phyloP scores from a whole-genome alignment of 1,140 invertebrate genomes.

The Euglossa dilemma region DNA sequence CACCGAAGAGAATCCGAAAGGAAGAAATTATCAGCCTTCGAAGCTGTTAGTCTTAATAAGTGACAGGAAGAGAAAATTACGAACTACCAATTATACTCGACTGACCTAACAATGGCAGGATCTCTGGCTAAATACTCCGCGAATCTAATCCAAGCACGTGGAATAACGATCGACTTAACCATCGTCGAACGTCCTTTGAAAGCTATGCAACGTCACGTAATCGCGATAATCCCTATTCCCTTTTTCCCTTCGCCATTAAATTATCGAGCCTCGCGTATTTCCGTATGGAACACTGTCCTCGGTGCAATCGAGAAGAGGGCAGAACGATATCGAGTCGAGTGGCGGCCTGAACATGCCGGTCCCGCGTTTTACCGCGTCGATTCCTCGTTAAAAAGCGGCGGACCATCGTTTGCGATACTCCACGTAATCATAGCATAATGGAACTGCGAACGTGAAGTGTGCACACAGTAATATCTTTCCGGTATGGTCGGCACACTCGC shows the following conservation, averaged over 20 bases:
- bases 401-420: conserved; percentile 30
- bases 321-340: conserved; percentile 19
- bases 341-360: not conserved
- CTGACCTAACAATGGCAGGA: too few relatives aligned
- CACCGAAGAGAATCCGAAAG: too few relatives aligned
- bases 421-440: conserved; percentile 37
- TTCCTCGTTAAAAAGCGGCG: conserved; percentile 36
- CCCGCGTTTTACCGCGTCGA: conserved; percentile 29
- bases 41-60: too few relatives aligned
- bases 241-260: not conserved
- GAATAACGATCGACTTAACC: not conserved
- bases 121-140: too few relatives aligned
- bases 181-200: not conserved
- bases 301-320: not conserved
- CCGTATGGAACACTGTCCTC: not conserved
- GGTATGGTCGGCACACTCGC: not conserved
- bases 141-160: too few relatives aligned
- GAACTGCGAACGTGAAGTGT: conserved; percentile 23
- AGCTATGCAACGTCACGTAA: not conserved
- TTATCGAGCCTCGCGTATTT: conserved; percentile 2
- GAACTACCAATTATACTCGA: too few relatives aligned
- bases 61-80: too few relatives aligned
- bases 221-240: not conserved
- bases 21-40: too few relatives aligned
- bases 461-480: conserved; percentile 38